These are phyloP conservation scores for Vireo griseus DNA, from an alignment of 2,797 vertebrate genomes.

Conservation along the genomic window DNA sequence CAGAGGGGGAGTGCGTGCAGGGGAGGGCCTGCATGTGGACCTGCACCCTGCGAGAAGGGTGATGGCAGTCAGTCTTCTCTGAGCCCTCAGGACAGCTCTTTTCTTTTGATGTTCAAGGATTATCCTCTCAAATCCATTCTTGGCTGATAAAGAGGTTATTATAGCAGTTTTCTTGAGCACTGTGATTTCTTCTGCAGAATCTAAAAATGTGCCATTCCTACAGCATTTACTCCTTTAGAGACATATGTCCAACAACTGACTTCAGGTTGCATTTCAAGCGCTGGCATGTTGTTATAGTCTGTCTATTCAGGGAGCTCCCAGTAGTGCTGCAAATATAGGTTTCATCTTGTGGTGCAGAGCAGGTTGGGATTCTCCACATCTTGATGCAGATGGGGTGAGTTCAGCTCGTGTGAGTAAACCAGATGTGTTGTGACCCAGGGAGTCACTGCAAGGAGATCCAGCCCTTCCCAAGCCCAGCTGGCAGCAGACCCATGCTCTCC, in stretches of 20 bases:
- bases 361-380: not conserved
- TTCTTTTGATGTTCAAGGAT: not conserved
- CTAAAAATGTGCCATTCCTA: not conserved
- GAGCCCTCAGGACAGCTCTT: not conserved
- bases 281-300: not conserved
- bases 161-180: not conserved
- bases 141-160: slow-evolving; percentile 5
- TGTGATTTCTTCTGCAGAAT: not conserved
- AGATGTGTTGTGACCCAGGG: not conserved
- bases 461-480: not conserved
- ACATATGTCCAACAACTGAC: not conserved
- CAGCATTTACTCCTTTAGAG: not conserved
- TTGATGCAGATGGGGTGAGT: accelerated
- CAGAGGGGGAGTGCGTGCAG: not conserved
- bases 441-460: not conserved
- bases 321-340: not conserved
- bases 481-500: not conserved
- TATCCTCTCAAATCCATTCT: not conserved
- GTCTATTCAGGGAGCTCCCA: not conserved
- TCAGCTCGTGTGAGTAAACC: not conserved
- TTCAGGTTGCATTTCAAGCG: not conserved
- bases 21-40: not conserved
- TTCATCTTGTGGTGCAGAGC: not conserved
- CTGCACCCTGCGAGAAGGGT: accelerated
- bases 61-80: not conserved